A percentile compares a stretch with the other conserved stretches of the same genome.
phyloP scores from a whole-genome alignment of 2,113 vertebrate genomes.

The Eupsittula cactorum region DNA sequence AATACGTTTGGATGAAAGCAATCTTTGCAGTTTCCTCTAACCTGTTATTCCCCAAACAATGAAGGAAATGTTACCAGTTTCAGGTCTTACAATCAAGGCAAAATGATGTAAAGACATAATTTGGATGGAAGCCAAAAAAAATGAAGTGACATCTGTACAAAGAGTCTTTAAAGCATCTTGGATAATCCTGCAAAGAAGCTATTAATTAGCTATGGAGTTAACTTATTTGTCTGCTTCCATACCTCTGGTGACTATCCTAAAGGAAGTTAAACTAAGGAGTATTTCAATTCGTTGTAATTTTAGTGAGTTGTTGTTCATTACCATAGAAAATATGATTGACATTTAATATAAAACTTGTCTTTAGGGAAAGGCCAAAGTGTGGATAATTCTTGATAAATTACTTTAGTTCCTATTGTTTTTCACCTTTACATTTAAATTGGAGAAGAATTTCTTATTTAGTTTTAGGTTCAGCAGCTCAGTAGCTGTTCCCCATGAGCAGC shows the following conservation, averaged over 20 bases:
- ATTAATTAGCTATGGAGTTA: not conserved
- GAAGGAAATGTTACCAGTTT: not conserved
- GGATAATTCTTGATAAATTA: not conserved
- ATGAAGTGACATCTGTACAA: not conserved
- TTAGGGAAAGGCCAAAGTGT: not conserved
- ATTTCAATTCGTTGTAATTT: not conserved
- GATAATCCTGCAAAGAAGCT: not conserved
- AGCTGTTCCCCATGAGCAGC: not conserved
- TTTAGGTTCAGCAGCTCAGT: not conserved
- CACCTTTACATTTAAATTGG: not conserved
- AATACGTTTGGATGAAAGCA: not conserved
- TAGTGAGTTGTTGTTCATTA: not conserved
- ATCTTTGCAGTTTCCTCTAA: not conserved
- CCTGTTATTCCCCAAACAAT: conserved; percentile 9
- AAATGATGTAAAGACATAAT: not conserved
- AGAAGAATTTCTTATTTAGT: not conserved
- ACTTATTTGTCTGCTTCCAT: not conserved
- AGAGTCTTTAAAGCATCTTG: not conserved
- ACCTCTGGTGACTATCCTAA: not conserved
- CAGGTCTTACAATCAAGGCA: not conserved
- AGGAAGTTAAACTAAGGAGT: not conserved
- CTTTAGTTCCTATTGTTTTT: not conserved
- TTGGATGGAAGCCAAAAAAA: not conserved
- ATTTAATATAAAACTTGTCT: not conserved
- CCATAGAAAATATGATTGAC: not conserved